A percentile compares a stretch with the other conserved stretches of the same genome.
Evolutionary conservation across 2,113 vertebrate genomes (phyloP).

Genomic region (Abramis brama): DNA sequence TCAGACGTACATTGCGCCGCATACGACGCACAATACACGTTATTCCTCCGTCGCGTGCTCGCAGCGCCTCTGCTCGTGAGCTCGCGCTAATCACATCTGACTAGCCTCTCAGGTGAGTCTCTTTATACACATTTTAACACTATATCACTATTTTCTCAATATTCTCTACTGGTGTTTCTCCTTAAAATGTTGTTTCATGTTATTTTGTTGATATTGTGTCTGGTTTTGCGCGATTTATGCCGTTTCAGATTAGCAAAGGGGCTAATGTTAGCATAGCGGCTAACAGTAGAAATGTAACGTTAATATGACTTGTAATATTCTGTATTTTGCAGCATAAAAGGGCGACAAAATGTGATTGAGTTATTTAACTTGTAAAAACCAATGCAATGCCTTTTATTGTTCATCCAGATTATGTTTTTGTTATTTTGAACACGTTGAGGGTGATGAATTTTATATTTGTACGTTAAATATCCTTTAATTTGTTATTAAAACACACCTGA

Average conservation of each 20-base stretch:
- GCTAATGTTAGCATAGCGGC: constrained; percentile 29
- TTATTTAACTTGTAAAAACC: neutral
- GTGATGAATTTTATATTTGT: neutral
- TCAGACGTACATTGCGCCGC: neutral
- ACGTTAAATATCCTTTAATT: too few relatives aligned
- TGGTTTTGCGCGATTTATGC: neutral
- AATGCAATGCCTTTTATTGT: neutral
- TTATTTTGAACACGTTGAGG: neutral
- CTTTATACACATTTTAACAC: neutral
- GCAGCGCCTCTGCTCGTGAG: neutral
- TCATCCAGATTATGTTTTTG: neutral
- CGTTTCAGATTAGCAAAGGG: neutral
- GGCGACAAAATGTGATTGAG: neutral
- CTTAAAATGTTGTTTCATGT: neutral
- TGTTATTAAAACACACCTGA: neutral
- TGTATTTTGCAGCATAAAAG: neutral
- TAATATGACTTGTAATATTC: neutral
- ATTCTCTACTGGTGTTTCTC: neutral
- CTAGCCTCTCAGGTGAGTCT: constrained; percentile 6
- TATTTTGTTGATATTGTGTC: neutral
- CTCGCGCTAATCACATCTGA: constrained; percentile 8
- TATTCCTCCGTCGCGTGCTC: constrained; percentile 4
- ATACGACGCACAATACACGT: neutral
- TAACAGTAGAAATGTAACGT: neutral
- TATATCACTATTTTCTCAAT: neutral